Percentiles rank a stretch among this genome's conserved stretches.
Conservation (phyloP, 2,797 vertebrate genomes). For the Phoeniculus purpureus region DNA sequence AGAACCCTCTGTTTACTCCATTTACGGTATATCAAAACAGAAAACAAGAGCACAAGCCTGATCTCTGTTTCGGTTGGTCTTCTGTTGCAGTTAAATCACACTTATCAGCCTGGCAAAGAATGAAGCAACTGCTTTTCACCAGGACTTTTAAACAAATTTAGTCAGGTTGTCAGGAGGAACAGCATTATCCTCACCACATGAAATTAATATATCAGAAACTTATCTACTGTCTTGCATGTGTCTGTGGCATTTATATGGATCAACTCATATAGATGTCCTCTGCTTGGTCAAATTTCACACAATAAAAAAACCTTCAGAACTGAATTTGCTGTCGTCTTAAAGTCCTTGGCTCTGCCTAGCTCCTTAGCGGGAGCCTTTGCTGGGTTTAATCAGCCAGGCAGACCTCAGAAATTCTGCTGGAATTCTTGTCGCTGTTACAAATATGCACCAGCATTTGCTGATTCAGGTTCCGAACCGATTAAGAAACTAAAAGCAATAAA, state of each 20-base stretch:
- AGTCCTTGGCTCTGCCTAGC: conserved; percentile 4
- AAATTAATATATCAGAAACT: conserved; percentile 32
- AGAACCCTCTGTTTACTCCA: not conserved
- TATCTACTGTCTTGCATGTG: not conserved
- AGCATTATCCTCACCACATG: not conserved
- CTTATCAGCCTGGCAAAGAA: not conserved
- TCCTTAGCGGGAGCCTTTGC: conserved; percentile 24
- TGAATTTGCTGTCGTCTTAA: not conserved
- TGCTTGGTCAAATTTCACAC: not conserved
- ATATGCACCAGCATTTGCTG: conserved; percentile 10
- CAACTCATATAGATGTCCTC: not conserved
- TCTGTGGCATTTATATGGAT: not conserved
- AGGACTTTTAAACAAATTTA: conserved; percentile 1
- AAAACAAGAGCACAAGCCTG: not conserved
- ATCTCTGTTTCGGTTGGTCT: not conserved
- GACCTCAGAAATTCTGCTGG: conserved; percentile 42
- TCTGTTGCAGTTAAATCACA: not conserved
- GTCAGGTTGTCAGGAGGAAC: conserved; percentile 19
- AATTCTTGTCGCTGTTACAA: conserved; percentile 39
- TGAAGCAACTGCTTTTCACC: not conserved
- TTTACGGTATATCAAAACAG: not conserved
- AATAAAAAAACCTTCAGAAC: not conserved
- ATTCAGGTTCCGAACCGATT: not conserved
- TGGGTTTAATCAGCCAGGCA: conserved; percentile 41
- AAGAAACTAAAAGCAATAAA: conserved; percentile 58